Conservation (phyloP, 2,888 invertebrate genomes). For the Stenodera caucasica region DNA sequence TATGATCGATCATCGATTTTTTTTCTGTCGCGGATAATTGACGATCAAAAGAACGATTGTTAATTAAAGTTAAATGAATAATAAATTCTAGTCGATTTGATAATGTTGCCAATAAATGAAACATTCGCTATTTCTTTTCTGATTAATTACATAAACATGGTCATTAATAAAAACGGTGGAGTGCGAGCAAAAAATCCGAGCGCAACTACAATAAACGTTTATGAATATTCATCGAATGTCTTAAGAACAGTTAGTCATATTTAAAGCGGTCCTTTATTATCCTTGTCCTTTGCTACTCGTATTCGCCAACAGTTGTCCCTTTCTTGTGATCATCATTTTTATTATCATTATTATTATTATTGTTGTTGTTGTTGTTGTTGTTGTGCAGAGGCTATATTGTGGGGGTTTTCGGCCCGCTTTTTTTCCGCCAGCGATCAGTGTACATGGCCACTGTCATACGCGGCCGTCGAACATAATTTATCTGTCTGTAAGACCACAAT, state of each 20-base stretch:
- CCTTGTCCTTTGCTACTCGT: slow-evolving; percentile 15
- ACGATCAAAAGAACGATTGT: too few relatives aligned
- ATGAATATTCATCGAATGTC: slow-evolving; percentile 45
- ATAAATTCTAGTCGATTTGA: neutral
- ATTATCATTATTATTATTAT: slow-evolving; percentile 9
- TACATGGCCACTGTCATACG: slow-evolving; percentile 55
- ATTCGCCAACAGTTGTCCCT: slow-evolving; percentile 38
- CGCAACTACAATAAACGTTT: slow-evolving; percentile 6
- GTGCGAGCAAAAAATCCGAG: neutral
- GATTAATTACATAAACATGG: slow-evolving; percentile 1
- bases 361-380: slow-evolving; percentile 19
- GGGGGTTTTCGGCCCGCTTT: slow-evolving; percentile 15
- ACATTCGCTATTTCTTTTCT: neutral
- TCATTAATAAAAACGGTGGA: slow-evolving; percentile 37
- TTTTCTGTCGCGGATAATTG: too few relatives aligned
- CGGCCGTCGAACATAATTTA: slow-evolving; percentile 56
- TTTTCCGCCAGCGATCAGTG: slow-evolving; percentile 23
- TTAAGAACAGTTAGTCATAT: slow-evolving; percentile 51
- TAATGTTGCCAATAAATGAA: neutral
- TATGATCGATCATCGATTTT: neutral
- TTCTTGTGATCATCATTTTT: slow-evolving; percentile 23
- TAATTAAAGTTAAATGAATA: neutral
- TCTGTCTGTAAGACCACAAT: slow-evolving; percentile 56
- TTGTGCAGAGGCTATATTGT: slow-evolving; percentile 6
- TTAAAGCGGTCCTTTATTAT: slow-evolving; percentile 39